A percentile compares a stretch with the other conserved stretches of the same genome.
These are phyloP conservation scores for Bolborhynchus lineola DNA, from an alignment of 2,113 vertebrate species.

Conservation along the genomic window DNA sequence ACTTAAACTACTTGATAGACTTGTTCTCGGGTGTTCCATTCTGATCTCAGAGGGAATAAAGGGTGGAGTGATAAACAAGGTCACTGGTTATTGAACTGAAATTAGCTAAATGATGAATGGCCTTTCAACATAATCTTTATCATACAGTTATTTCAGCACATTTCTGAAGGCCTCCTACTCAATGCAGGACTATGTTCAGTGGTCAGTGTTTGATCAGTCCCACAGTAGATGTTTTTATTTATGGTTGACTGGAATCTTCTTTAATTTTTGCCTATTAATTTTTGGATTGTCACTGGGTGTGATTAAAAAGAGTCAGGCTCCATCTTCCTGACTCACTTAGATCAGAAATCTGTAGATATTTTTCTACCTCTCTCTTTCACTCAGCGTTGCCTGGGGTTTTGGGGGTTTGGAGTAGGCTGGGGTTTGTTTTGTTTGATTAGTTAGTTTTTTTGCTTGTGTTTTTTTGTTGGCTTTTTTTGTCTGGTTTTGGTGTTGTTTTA, in stretches of 20 bases:
- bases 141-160: slow-evolving; percentile 23
- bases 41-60: slow-evolving; percentile 66
- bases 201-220: background rate
- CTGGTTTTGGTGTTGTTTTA: background rate
- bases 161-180: background rate
- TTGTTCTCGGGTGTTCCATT: slow-evolving; percentile 78
- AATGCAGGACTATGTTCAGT: background rate
- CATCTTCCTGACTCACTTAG: background rate
- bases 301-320: background rate
- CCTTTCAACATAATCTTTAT: slow-evolving; percentile 76
- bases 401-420: accelerated
- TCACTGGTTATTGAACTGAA: slow-evolving; percentile 81
- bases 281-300: background rate
- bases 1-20: slow-evolving; percentile 80
- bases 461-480: background rate
- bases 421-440: background rate
- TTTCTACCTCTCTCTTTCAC: background rate
- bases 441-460: accelerated
- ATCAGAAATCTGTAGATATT: background rate
- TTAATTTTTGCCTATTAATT: background rate
- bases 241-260: background rate
- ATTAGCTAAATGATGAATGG: slow-evolving; percentile 86
- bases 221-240: background rate
- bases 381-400: background rate
- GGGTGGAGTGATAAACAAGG: slow-evolving; percentile 76